Base-by-base conservation (phyloP, 1,140 invertebrate genomes). In the Apis florea region DNA sequence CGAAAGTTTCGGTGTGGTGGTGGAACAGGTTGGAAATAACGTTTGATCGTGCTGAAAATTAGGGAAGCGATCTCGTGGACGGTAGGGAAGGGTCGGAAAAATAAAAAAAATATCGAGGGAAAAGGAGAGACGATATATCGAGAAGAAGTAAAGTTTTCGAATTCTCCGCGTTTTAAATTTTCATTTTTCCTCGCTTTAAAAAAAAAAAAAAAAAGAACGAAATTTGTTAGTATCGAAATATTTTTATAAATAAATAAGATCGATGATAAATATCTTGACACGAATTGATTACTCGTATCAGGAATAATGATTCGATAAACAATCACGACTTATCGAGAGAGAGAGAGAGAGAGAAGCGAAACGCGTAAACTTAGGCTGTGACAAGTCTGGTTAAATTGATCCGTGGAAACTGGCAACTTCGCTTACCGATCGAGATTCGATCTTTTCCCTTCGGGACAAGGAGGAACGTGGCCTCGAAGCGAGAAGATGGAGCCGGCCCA, bases 11-110 rank as follows among this genome's bases (percentile, higher is more conserved):
- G 82, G 73, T 61, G 67, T 74, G 49, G 40, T 24, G 53, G 75
- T 40, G 51, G 75, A 66, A 74, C 26, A 53, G 31, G 67, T 59
- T 49, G 40, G 66, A 89, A 90, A 90, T 91, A 90, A 91, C 85
- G 90, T 90, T 90, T 90, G 90, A 91, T 90, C 86, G 89, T 82
- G 90, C 86, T 91, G 90, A 90, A 91, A 91, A 91, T 90, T 90
- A 90, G 86, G 90, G 86, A 87, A 87, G 84, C 84, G 90, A 90
- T 88, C 81, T 87, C 82, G 21, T 10, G 70, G 79, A 75, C 71
- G 40, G 53, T 64, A 70, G 49, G 76, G 70, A 67, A 79, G 66
- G 31, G 64, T 56, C 61, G 26, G 83, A 75, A 59, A 75, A n/a
- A 6, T 5, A n/a, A 53, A 24, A 49, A 63, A 64, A 63, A 3